Base-by-base conservation (phyloP, 1,140 invertebrate species). In the Ganaspis sp. region DNA sequence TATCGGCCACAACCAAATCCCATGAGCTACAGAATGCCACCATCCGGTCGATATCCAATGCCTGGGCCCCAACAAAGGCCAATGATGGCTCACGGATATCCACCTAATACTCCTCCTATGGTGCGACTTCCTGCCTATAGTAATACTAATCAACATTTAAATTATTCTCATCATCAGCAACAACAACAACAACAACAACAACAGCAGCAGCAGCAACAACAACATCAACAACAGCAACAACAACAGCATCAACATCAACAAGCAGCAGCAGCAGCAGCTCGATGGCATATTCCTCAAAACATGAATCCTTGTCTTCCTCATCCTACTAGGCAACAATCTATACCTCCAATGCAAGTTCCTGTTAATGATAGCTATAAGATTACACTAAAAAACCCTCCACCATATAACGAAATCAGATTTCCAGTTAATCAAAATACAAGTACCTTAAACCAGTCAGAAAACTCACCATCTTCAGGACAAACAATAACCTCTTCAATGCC, bases 401-500 rank as follows among this genome's bases (percentile, higher is more conserved):
- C 84, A 21, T 83, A 77, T 21, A 80, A 80, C 49, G 45, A 64
- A 6, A 29, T 26, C n/a, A 64, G 58, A n/a, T 29, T 64, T n/a
- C 58, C 58, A 29, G 23, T n/a, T 34, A 64, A 64, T 64, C 58
- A 64, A 29, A 34, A 29, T 64, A 15, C 21, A 12, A 26, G 23
- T 64, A 64, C 58, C 23, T 34, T 15, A 15, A 29, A 26, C 23
- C 58, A 64, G 5, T 64, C 21, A 26, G 58, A 82, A 74, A 86
- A 76, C 75, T 76, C 78, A 29, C 70, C 75, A 2, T 79, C 81
- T 1, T 76, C 81, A 23, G 88, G 85, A 42, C 89, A 89, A 23
- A 80, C 94, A 76, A 95, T 96, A 72, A 95, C 95, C 70, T 96
- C 95, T 42, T 96, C 95, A 69, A 95, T 95, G 89, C 95, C 95